A percentile compares a stretch with the other conserved stretches of the same genome.
Evolutionary conservation across 2,113 vertebrate species (phyloP).

Genomic region (Festucalex cinctus): DNA sequence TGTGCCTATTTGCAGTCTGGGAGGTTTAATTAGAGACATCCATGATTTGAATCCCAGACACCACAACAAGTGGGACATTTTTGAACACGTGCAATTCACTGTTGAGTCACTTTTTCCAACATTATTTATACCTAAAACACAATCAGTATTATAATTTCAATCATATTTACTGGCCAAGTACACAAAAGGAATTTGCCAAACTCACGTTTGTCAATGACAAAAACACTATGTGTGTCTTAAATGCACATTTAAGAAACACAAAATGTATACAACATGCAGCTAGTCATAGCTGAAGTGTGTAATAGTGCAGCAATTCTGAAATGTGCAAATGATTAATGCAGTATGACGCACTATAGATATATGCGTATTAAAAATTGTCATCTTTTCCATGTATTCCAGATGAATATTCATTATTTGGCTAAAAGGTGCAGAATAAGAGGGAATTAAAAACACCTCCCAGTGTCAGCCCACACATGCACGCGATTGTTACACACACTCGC

Average conservation of each 20-base stretch:
- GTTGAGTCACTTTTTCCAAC: slow-evolving; percentile 55
- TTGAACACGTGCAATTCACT: slow-evolving; percentile 50
- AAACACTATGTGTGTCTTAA: neutral
- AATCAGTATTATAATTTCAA: neutral
- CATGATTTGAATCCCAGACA: slow-evolving; percentile 1
- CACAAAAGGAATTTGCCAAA: neutral
- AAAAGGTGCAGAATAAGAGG: neutral
- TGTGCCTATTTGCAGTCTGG: slow-evolving; percentile 6
- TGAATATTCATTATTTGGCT: neutral
- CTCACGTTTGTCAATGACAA: neutral
- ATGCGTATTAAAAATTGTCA: no score
- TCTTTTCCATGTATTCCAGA: neutral
- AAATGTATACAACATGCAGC: no score
- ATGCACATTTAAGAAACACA: no score
- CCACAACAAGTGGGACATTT: slow-evolving; percentile 3
- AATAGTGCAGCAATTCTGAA: no score
- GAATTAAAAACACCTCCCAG: neutral
- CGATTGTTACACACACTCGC: neutral
- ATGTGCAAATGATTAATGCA: no score
- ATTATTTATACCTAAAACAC: neutral
- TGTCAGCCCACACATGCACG: slow-evolving; percentile 3
- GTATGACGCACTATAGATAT: no score
- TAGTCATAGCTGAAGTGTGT: no score
- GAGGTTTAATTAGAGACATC: slow-evolving; percentile 14
- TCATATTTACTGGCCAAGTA: neutral